These are phyloP conservation scores for Chlorocebus sabaeus DNA, from an alignment of 2,113 vertebrate species.

Conservation along the genomic window DNA sequence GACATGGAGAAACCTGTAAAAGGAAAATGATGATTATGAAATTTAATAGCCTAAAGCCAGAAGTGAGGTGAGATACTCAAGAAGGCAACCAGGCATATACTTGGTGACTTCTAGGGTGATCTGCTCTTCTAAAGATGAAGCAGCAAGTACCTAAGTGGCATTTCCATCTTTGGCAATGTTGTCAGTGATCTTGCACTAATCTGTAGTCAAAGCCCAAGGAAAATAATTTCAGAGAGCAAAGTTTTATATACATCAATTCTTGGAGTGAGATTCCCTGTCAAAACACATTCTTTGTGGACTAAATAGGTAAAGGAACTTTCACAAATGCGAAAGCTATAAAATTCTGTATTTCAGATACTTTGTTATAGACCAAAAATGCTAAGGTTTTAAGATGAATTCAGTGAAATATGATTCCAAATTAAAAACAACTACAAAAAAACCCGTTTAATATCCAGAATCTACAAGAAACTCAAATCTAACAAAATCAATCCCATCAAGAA, in stretches of 20 bases:
- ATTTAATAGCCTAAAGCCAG: not conserved
- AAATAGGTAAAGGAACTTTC: conserved; percentile 1
- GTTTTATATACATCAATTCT: not conserved
- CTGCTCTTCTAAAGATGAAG: not conserved
- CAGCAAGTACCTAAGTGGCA: not conserved
- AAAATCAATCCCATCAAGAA: too few relatives aligned
- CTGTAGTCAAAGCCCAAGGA: not conserved
- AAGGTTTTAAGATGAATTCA: conserved; percentile 24
- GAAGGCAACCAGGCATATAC: not conserved
- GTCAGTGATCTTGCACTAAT: not conserved
- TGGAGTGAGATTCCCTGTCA: not conserved
- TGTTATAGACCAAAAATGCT: not conserved
- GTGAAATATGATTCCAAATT: conserved; percentile 5
- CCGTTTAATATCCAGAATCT: too few relatives aligned
- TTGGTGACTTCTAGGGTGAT: not conserved
- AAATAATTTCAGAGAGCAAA: not conserved
- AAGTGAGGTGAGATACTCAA: not conserved
- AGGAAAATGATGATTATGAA: conserved; percentile 42
- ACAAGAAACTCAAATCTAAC: too few relatives aligned
- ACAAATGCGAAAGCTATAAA: not conserved
- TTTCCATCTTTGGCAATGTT: not conserved
- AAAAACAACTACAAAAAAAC: not conserved
- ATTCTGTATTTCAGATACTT: not conserved
- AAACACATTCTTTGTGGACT: not conserved
- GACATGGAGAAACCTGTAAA: conserved; percentile 94